Evolutionary conservation across 2,797 vertebrate genomes (phyloP), one percentile per base, ranked within the genome.

Genomic region (Micromesistius poutassou): DNA sequence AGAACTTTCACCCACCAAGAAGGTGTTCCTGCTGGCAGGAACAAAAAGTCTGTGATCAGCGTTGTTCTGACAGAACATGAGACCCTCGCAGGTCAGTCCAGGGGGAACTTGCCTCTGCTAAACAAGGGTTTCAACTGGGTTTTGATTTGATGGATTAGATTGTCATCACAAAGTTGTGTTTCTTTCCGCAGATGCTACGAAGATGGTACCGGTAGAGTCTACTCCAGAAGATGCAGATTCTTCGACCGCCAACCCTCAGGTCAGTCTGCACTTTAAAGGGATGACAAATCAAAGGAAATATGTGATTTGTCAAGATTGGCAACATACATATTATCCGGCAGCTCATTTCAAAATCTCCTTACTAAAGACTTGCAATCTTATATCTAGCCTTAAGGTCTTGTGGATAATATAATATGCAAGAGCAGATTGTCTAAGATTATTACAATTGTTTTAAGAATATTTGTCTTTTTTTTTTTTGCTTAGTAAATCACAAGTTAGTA

Each of bases 131-230:
- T 74, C 25, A 30, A 16, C 14, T 14, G n/a, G 36, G 38, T 40
- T 28, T 74, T 42, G 7, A 14, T 40, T 25, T 28, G 5, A 25
- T 25, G 5, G 10, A 13, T 40, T 30, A 74, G 28, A 28, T 16
- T 42, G n/a, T 4, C 38, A 28, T 38, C 0, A n/a, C 2, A 25
- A 9, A 2, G 3, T 36, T 35, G 36, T 73, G 25, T 10, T 73
- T 79, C 35, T 68, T 73, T 79, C 35, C 62, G 79, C 82, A 92
- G 92, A 89, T 78, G 87, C 91, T 76, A 89, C 79, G 70, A 90
- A 91, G 89, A 90, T 93, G 85, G 86, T 91, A 82, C 90, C 91
- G 79, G 78, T 93, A 1, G 91, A 93, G 70, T 84, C 89, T 2
- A 74, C 3, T 76, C 83, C 72, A 78, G 74, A 74, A 71, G 87